Conservation (phyloP, 2,797 vertebrate genomes). For the Fringilla coelebs region DNA sequence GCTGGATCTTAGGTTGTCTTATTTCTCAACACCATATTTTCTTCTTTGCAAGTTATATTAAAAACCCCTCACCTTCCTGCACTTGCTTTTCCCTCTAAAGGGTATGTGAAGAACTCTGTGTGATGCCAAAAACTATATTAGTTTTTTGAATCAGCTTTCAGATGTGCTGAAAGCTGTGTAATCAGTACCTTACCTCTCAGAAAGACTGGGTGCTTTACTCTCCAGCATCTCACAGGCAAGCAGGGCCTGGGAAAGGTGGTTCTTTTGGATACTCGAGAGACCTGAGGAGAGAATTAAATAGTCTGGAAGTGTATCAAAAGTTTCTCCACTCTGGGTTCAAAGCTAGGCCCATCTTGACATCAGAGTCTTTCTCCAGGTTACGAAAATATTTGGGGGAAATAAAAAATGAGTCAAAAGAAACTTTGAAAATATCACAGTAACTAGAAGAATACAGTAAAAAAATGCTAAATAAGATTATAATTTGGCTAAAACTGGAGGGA, state of each 20-base stretch:
- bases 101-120: not conserved
- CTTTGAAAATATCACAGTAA: not conserved
- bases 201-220: conserved; percentile 31
- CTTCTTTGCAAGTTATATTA: not conserved
- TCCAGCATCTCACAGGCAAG: not conserved
- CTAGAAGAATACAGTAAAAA: not conserved
- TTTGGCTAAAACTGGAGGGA: not conserved
- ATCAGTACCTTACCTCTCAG: conserved; percentile 47
- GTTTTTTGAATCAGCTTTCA: conserved; percentile 57
- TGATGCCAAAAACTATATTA: conserved; percentile 62
- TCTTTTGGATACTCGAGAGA: not conserved
- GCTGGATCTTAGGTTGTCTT: not conserved
- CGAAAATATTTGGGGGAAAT: not conserved
- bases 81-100: conserved; percentile 25
- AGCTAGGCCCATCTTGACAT: not conserved
- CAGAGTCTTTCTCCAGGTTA: not conserved
- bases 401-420: not conserved
- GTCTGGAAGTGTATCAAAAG: not conserved
- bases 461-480: not conserved
- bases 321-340: conserved; percentile 21
- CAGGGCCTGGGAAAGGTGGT: conserved; percentile 39
- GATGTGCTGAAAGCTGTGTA: conserved; percentile 51
- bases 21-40: not conserved
- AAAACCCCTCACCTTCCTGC: not conserved
- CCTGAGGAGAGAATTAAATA: not conserved